Evolutionary conservation across 2,797 vertebrate genomes (phyloP).

Genomic region (Thalassophryne amazonica): DNA sequence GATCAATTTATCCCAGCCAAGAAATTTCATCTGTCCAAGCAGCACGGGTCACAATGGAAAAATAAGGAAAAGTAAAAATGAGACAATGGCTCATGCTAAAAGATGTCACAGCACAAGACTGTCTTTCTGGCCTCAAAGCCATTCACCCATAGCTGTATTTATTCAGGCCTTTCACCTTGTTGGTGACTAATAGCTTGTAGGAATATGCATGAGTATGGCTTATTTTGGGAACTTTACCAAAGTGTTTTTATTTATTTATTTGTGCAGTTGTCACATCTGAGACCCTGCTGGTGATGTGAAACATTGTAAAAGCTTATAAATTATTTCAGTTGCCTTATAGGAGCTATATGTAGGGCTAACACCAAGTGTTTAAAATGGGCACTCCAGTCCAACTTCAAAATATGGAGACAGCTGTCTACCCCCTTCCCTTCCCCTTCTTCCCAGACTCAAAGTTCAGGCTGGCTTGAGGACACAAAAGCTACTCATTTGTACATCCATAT

Average conservation of each 20-base stretch:
- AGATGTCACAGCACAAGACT: conserved; percentile 11
- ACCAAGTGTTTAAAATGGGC: no score
- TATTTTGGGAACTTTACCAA: conserved; percentile 14
- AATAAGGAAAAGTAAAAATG: conserved; percentile 33
- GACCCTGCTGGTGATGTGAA: neutral
- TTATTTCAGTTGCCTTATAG: no score
- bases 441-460: no score
- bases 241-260: conserved; percentile 1
- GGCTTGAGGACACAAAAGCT: no score
- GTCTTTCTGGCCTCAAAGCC: conserved; percentile 34
- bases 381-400: no score
- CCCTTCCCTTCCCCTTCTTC: no score
- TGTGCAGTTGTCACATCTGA: neutral
- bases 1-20: neutral
- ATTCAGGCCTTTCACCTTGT: conserved; percentile 49
- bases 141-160: conserved; percentile 51
- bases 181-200: conserved; percentile 39
- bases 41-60: conserved; percentile 35
- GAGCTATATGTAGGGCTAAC: no score
- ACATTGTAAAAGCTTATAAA: conserved; percentile 1
- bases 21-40: conserved; percentile 5
- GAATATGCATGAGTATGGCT: conserved; percentile 35
- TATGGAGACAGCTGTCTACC: no score
- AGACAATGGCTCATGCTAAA: conserved; percentile 1
- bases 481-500: no score